These are phyloP conservation scores for Actinopyga echinites DNA, from an alignment of 53 echinoderm and acorn worm species.

Conservation along the genomic window DNA sequence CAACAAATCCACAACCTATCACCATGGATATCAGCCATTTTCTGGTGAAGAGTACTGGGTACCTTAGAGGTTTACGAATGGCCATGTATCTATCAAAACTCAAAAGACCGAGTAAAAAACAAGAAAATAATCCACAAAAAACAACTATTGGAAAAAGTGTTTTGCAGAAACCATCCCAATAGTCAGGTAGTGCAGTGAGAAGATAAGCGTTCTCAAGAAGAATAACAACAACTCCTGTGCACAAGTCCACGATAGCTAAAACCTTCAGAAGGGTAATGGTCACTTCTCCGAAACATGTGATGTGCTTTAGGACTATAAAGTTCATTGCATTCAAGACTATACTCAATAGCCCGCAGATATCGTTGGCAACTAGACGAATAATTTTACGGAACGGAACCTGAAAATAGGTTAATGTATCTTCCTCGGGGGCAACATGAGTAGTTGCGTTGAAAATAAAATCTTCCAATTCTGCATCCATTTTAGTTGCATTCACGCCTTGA, in stretches of 20 bases:
- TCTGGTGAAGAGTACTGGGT: slow-evolving; percentile 26
- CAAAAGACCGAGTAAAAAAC: slow-evolving; percentile 28
- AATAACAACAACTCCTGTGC: slow-evolving; percentile 36
- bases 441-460: neutral
- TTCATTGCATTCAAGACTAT: slow-evolving; percentile 33
- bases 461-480: neutral
- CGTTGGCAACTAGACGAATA: slow-evolving; percentile 1
- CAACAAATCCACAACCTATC: slow-evolving; percentile 1
- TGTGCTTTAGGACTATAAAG: slow-evolving; percentile 23
- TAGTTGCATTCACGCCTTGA: too few species aligned
- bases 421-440: neutral
- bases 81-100: slow-evolving; percentile 46
- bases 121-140: slow-evolving; percentile 35
- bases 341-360: slow-evolving; percentile 20
- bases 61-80: slow-evolving; percentile 27
- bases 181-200: slow-evolving; percentile 16
- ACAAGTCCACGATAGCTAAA: slow-evolving; percentile 34
- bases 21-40: neutral
- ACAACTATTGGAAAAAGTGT: slow-evolving; percentile 28
- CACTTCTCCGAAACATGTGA: slow-evolving; percentile 38
- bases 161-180: slow-evolving; percentile 22
- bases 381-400: slow-evolving; percentile 4
- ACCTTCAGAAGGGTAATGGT: slow-evolving; percentile 2
- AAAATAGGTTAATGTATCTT: slow-evolving; percentile 1
- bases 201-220: slow-evolving; percentile 30